These are phyloP conservation scores for Periophthalmus modestus DNA, from an alignment of 2,113 vertebrate species.

Conservation along the genomic window DNA sequence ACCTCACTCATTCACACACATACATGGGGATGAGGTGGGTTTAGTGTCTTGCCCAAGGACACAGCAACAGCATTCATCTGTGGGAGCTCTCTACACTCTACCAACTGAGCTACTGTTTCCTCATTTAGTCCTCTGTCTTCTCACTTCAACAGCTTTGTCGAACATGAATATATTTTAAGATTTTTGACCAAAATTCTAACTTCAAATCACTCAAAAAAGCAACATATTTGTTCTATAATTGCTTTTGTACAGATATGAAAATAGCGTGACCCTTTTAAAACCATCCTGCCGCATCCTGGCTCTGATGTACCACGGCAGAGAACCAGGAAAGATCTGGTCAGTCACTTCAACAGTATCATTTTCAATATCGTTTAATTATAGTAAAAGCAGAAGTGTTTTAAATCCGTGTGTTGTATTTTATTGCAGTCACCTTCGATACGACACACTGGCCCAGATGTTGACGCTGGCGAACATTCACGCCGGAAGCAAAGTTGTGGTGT, in stretches of 20 bases:
- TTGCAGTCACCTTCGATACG: conserved; percentile 89
- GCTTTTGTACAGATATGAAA: conserved; percentile 85
- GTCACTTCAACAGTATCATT: conserved; percentile 28
- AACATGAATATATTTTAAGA: too few species aligned
- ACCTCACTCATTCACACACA: too few species aligned
- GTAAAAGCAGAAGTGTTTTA: background rate
- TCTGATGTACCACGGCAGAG: conserved; percentile 96
- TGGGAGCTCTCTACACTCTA: too few species aligned
- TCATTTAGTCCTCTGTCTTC: too few species aligned
- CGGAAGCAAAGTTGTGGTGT: conserved; percentile 91
- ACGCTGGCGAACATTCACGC: conserved; percentile 91
- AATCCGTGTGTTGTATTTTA: background rate
- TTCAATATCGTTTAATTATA: background rate
- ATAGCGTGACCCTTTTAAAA: conserved; percentile 85
- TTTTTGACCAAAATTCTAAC: background rate
- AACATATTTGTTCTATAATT: background rate
- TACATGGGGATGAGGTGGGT: too few species aligned
- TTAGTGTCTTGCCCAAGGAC: too few species aligned
- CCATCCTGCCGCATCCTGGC: conserved; percentile 93
- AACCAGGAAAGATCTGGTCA: conserved; percentile 97
- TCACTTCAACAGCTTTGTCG: too few species aligned
- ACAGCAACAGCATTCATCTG: too few species aligned
- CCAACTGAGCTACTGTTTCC: too few species aligned
- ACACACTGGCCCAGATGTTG: conserved; percentile 94
- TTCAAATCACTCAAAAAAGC: background rate